Conservation (phyloP, 2,113 vertebrate species). For the Falcunculus frontatus region DNA sequence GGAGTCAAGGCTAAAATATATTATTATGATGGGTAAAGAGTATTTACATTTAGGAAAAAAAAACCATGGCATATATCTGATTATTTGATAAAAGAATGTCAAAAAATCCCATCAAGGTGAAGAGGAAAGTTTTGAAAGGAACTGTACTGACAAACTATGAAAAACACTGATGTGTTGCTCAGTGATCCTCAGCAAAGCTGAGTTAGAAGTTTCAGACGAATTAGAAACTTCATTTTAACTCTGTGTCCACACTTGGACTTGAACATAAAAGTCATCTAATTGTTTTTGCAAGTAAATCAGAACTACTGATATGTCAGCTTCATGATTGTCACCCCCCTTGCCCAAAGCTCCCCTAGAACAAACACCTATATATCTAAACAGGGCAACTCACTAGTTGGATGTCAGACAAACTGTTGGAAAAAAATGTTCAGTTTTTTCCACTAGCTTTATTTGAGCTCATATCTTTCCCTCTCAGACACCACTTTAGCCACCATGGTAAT, state of each 20-base stretch:
- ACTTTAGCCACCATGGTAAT: neutral
- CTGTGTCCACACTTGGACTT: neutral
- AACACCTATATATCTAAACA: neutral
- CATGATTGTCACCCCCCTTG: neutral
- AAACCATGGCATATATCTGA: neutral
- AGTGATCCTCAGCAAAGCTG: neutral
- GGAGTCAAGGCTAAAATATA: neutral
- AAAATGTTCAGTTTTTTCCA: neutral
- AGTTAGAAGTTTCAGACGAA: neutral
- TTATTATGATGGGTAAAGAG: neutral
- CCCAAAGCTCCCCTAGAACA: neutral
- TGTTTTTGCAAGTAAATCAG: neutral
- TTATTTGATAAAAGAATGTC: neutral
- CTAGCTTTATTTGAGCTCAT: neutral
- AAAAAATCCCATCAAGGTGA: neutral
- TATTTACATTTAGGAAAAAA: neutral
- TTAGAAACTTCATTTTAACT: neutral
- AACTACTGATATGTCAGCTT: neutral
- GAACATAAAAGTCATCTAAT: neutral
- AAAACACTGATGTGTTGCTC: neutral
- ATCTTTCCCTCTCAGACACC: neutral
- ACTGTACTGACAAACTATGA: neutral
- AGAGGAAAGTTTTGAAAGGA: neutral
- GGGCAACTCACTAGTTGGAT: neutral
- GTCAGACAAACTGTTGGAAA: neutral